Conservation (phyloP, 1,140 invertebrate species). For the Eurosta solidaginis region DNA sequence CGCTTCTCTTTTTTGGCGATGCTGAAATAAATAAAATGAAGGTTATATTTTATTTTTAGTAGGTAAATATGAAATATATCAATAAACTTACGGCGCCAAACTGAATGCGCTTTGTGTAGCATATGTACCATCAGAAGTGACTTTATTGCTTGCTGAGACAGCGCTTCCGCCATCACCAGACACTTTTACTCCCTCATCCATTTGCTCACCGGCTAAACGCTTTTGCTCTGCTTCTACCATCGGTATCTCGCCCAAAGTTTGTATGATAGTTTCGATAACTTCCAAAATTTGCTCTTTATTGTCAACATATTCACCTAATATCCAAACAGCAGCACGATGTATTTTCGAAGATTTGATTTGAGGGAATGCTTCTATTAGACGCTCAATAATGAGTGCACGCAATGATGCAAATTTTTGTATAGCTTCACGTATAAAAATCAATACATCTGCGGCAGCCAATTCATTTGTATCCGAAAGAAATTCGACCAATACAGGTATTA, state of each 20-base stretch:
- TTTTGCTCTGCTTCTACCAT: constrained; percentile 89
- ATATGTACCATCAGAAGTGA: constrained; percentile 99
- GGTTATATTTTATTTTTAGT: not conserved
- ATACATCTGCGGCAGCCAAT: constrained; percentile 89
- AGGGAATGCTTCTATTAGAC: constrained; percentile 80
- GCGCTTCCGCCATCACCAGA: constrained; percentile 42
- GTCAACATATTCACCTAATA: constrained; percentile 93
- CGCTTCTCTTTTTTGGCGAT: constrained; percentile 71
- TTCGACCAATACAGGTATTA: constrained; percentile 94
- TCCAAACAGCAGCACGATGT: constrained; percentile 96
- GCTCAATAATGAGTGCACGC: constrained; percentile 79
- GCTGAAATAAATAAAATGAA: constrained; percentile 45
- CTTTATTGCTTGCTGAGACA: constrained; percentile 57
- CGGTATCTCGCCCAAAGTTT: constrained; percentile 84
- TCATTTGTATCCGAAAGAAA: constrained; percentile 96
- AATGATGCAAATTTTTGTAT: constrained; percentile 89
- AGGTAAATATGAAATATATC: not conserved
- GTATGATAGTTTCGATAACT: constrained; percentile 77
- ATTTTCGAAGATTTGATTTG: constrained; percentile 84
- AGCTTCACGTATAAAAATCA: constrained; percentile 93
- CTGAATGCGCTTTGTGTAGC: constrained; percentile 97
- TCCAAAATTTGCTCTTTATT: constrained; percentile 76
- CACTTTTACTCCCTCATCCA: constrained; percentile 58
- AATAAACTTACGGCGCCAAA: constrained; percentile 70
- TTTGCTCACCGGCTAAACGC: constrained; percentile 70